Evolutionary conservation across 2,888 invertebrate genomes (phyloP), one percentile per base, ranked within the genome.

Genomic region (Acronicta psi): DNA sequence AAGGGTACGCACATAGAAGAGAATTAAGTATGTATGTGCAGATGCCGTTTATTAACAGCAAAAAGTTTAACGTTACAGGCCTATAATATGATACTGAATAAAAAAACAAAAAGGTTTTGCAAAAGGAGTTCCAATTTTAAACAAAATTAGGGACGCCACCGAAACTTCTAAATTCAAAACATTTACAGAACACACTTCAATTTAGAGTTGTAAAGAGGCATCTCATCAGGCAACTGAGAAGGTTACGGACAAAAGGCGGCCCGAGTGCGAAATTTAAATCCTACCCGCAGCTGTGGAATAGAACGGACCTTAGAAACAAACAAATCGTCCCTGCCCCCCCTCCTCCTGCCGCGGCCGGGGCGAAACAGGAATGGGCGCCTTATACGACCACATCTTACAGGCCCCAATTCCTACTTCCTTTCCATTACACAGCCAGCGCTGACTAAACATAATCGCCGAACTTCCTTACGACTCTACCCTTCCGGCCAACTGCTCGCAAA

Each of bases 391-490:
- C 93, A 93, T 93, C 93, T 93, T 93, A 93, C 93, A 91, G 92
- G 91, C 91, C 93, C 93, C 91, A 89, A 93, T 92, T 91, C 86
- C 92, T 89, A 92, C 93, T 94, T 94, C 93, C 93, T 94, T 94
- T 91, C 93, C 93, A 93, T 93, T 93, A 90, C 89, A 84, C 86
- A 86, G 87, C 85, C 85, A 90, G 81, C 87, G 91, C 93, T 92
- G 92, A 93, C 93, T 93, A 92, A 92, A 94, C 93, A 93, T 93
- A 94, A 93, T 94, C 93, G 93, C 83, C 88, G 90, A 92, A 93
- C 93, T 94, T 94, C 94, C 94, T 94, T 94, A 93, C 93, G 93
- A 91, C 90, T 92, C 83, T 92, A 92, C 93, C 93, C 93, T 93
- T 93, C 92, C 92, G 91, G 87, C 81, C 79, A 88, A 88, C 89